Base-by-base conservation (phyloP, 2,888 invertebrate genomes). In the Lasioglossum leucozonium region DNA sequence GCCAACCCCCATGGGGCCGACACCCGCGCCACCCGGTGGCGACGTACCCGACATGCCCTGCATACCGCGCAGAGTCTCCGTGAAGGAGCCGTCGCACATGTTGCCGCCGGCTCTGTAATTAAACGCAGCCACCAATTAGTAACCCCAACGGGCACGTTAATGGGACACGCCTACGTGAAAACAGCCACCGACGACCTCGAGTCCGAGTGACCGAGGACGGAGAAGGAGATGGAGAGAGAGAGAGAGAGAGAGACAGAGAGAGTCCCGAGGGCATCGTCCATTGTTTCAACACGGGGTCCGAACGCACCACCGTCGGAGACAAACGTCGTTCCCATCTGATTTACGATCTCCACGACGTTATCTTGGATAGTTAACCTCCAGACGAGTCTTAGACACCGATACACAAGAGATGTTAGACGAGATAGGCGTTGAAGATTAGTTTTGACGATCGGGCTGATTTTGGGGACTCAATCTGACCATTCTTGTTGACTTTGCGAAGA, bases 41-140 rank as follows among this genome's bases (percentile, higher is more conserved):
- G 95, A 94, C 85, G 94, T 93, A 76, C 93, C 94, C 79, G 96
- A 95, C 95, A 96, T 96, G 85, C 96, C 95, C 78, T 96, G 96
- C 89, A 96, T 96, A 96, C 96, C 88, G 96, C 97, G 97, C 89
- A 97, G 96, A 84, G 96, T 96, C 92, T 96, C 95, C 42, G 96
- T 96, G 94, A 97, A 97, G 91, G 96, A 96, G 83, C 96, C 95
- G 88, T 97, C 97, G 95, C 97, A 97, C 97, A 97, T 97, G 94
- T 96, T 96, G 93, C 97, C 97, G 96, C 97, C 97, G 96, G 96
- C 96, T 96, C 97, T 97, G 95, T 6, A 95, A 95, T 95, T 84
- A 87, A 91, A 93, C 88, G 89, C 89, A 87, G 82, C 83, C 85
- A 88, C 84, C 83, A 82, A 86, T 90, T 90, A 90, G 82, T 74